Base-by-base conservation (phyloP, 1,140 invertebrate genomes). In the fruit fly (Drosophila melanogaster) region DNA sequence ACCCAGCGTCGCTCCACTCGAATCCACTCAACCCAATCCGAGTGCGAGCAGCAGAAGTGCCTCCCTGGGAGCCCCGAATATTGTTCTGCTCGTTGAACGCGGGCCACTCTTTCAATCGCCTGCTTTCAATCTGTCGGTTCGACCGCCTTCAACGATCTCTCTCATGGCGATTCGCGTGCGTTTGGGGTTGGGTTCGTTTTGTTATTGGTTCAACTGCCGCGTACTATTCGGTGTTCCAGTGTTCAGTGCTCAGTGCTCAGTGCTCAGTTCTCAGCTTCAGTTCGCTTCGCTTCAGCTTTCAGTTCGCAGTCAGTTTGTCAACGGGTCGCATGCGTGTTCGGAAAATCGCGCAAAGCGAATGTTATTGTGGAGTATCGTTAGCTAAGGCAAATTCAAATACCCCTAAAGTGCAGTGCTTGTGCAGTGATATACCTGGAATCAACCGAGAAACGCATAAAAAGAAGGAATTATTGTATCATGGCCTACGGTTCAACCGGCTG, bases 261-360 rank as follows among this genome's bases (percentile, higher is more conserved):
- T 14, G 37, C 64, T 81, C 79, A 81, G 73, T 81, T 77, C 67
- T 64, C 72, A 71, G 58, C 38, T 77, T 76, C 53, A 65, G 73
- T 65, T 74, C 51, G 50, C 54, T 70, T 70, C 15, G 15, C 53
- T 22, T 22, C 19, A 22, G 19, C 19, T 58, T 86, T 86, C 70
- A 86, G 75, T 86, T 83, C 77, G 80, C 77, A 47, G 78, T 77
- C 66, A 79, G 76, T 79, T 89, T 87, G 84, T 65, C 84, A 87
- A 89, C 83, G 79, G 75, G 83, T 87, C 83, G 84, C 83, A 87
- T 87, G 83, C 66, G 84, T 77, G 69, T 49, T 46, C 44, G 73
- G 55, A 49, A 41, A 50, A 44, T 56, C 59, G 24, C n/a, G 14
- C 15, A 11, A 14, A 19, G 10, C 35, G 1, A 11, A 50, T 41